Conservation (phyloP, 1,140 invertebrate species). For the Aphidius gifuensis region DNA sequence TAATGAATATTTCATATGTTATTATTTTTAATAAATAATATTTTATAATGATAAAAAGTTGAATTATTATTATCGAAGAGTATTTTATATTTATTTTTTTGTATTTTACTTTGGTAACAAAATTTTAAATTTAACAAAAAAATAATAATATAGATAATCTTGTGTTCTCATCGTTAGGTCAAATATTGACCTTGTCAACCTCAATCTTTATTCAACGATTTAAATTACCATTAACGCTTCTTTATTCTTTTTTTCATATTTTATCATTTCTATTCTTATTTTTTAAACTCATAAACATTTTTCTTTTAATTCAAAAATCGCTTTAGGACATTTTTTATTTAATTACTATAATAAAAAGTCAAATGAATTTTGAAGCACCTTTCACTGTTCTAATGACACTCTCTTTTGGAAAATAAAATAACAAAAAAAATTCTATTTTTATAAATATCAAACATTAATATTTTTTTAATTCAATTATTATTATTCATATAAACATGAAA, state of each 20-base stretch:
- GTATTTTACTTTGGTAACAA: slow-evolving; percentile 14
- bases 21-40: background rate
- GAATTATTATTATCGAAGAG: background rate
- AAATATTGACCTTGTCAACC: slow-evolving; percentile 20
- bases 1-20: slow-evolving; percentile 1
- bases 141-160: slow-evolving; percentile 6
- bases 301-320: no score
- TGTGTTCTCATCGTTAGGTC: slow-evolving; percentile 17
- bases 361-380: background rate
- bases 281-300: background rate
- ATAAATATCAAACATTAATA: slow-evolving; percentile 8
- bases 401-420: background rate
- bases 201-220: slow-evolving; percentile 23
- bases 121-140: slow-evolving; percentile 12
- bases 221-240: slow-evolving; percentile 13
- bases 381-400: no score
- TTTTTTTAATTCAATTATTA: slow-evolving; percentile 16
- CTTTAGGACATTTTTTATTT: no score
- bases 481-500: background rate
- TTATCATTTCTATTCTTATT: background rate
- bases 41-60: slow-evolving; percentile 3
- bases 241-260: slow-evolving; percentile 9
- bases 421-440: slow-evolving; percentile 5
- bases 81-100: slow-evolving; percentile 5
- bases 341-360: background rate